A percentile compares a stretch with the other conserved stretches of the same genome.
phyloP scores from a whole-genome alignment of 2,888 invertebrate genomes.

The Drosophila imparisetae region DNA sequence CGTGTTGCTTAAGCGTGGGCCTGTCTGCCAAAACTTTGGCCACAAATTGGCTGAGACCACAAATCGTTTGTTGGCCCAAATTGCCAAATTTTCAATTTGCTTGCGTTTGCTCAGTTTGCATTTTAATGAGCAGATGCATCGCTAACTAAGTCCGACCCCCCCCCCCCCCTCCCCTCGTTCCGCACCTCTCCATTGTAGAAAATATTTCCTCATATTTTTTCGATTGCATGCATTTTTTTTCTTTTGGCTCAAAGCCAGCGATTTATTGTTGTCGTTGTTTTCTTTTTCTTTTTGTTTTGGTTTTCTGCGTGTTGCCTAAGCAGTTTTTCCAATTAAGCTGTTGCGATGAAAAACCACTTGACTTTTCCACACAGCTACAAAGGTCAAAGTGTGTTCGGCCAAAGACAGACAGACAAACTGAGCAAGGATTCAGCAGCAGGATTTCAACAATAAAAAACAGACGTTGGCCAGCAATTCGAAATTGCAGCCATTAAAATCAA shows the following conservation, averaged over 20 bases:
- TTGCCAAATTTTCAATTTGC: conserved; percentile 57
- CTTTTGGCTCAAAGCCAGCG: conserved; percentile 43
- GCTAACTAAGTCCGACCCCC: too few species aligned
- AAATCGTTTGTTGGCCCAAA: conserved; percentile 69
- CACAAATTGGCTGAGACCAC: conserved; percentile 31
- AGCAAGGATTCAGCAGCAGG: conserved; percentile 4
- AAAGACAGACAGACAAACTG: conserved; percentile 24
- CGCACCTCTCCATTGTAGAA: conserved; percentile 26
- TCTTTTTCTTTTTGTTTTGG: neutral
- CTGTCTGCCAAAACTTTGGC: conserved; percentile 30
- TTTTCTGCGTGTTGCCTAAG: conserved; percentile 28
- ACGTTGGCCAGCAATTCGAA: conserved; percentile 13
- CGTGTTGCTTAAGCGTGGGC: neutral
- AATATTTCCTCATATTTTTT: conserved; percentile 50
- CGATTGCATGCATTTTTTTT: conserved; percentile 32
- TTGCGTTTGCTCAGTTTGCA: conserved; percentile 46
- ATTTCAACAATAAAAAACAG: conserved; percentile 16
- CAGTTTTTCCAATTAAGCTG: conserved; percentile 54
- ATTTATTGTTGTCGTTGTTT: conserved; percentile 13
- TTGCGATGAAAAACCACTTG: conserved; percentile 63
- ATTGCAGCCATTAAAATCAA: conserved; percentile 56
- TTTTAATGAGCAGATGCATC: conserved; percentile 53
- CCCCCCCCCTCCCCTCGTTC: neutral
- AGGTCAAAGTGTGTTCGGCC: conserved; percentile 47
- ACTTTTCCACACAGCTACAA: conserved; percentile 48